Conservation (phyloP, 2,888 invertebrate genomes). For the Eilema depressum region DNA sequence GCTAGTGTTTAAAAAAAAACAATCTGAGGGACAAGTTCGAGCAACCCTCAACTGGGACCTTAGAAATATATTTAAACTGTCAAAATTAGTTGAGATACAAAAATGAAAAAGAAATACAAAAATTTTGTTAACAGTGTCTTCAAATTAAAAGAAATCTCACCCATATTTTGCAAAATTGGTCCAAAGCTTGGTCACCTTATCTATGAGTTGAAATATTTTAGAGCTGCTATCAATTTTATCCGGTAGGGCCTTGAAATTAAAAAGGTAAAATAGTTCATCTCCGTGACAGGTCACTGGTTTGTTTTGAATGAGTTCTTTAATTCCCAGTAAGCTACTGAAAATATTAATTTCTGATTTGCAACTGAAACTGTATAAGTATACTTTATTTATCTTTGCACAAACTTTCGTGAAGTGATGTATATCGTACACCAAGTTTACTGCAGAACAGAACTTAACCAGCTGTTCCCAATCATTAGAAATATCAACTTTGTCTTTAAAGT, state of each 20-base stretch:
- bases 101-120: no score
- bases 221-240: slow-evolving; percentile 38
- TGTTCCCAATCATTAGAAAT: slow-evolving; percentile 41
- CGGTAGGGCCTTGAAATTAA: slow-evolving; percentile 35
- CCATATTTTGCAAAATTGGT: slow-evolving; percentile 60
- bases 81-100: no score
- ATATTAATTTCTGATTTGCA: slow-evolving; percentile 61
- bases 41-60: no score
- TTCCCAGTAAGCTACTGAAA: slow-evolving; percentile 27
- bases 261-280: slow-evolving; percentile 56
- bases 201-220: slow-evolving; percentile 47
- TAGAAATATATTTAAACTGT: no score
- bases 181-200: slow-evolving; percentile 54
- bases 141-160: slow-evolving; percentile 38
- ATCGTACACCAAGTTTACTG: slow-evolving; percentile 38
- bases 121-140: no score
- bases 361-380: slow-evolving; percentile 61
- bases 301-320: slow-evolving; percentile 27
- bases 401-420: slow-evolving; percentile 50
- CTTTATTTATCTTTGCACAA: slow-evolving; percentile 45
- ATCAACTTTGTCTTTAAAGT: slow-evolving; percentile 44
- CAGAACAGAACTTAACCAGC: slow-evolving; percentile 45
- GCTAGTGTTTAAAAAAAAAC: no score
- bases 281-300: slow-evolving; percentile 44
- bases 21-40: no score